A percentile compares a stretch with the other conserved stretches of the same genome.
These are phyloP conservation scores for Morelia viridis DNA, from an alignment of 2,797 vertebrate species.

Conservation along the genomic window DNA sequence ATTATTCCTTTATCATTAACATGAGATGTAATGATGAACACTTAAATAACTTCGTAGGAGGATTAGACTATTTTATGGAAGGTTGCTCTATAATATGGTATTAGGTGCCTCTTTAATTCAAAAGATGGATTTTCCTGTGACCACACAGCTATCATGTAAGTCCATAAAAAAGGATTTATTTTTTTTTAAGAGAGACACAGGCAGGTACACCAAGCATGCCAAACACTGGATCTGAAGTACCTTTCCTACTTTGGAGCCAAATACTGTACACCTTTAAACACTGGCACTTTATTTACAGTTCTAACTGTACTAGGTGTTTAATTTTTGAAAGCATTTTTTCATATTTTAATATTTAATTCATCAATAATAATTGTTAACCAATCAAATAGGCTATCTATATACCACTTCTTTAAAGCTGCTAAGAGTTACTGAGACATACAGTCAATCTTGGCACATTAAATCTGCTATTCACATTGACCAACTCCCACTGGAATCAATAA, in stretches of 20 bases:
- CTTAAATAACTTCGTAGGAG: not conserved
- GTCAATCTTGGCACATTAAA: not conserved
- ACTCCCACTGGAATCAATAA: not conserved
- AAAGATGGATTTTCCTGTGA: not conserved
- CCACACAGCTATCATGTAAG: not conserved
- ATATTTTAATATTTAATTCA: not conserved
- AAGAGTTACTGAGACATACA: not conserved
- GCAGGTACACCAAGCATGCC: not conserved
- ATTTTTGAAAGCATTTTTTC: not conserved
- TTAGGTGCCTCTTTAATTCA: not conserved
- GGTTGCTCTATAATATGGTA: not conserved
- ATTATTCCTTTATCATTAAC: not conserved
- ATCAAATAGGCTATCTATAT: not conserved
- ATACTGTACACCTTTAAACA: not conserved
- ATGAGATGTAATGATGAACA: not conserved
- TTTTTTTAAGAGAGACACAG: not conserved
- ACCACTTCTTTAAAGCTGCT: not conserved
- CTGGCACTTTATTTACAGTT: not conserved
- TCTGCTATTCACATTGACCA: not conserved
- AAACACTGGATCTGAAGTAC: not conserved
- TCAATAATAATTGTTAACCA: not conserved
- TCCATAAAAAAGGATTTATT: not conserved
- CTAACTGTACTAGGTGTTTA: too few relatives aligned
- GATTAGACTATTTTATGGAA: not conserved
- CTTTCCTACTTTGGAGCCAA: not conserved